Percentiles rank a stretch among this genome's conserved stretches.
Evolutionary conservation across 2,797 vertebrate species (phyloP).

Genomic region (Stomatorhinus walkeri): DNA sequence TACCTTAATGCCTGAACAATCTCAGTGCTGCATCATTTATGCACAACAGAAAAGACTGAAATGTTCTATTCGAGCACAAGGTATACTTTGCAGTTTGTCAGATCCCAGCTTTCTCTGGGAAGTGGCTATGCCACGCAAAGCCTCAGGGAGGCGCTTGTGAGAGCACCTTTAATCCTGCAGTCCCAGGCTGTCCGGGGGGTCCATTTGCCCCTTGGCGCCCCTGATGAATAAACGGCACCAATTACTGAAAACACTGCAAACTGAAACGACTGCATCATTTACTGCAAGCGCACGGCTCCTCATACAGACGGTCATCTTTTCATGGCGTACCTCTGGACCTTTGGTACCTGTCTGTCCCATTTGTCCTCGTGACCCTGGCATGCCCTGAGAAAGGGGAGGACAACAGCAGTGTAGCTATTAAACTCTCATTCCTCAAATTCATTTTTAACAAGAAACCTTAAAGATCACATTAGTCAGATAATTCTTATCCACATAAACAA

Average conservation of each 20-base stretch:
- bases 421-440: background rate
- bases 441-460: background rate
- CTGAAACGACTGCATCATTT: background rate
- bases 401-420: background rate
- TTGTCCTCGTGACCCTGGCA: slow-evolving; percentile 49
- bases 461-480: background rate
- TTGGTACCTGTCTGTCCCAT: slow-evolving; percentile 51
- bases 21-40: background rate
- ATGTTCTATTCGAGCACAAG: background rate
- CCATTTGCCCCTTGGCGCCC: slow-evolving; percentile 61
- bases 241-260: background rate
- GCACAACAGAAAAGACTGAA: background rate
- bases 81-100: background rate
- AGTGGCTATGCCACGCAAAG: background rate
- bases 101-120: background rate
- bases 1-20: background rate
- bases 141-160: background rate
- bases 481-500: background rate
- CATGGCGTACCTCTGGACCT: slow-evolving; percentile 57
- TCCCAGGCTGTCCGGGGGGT: slow-evolving; percentile 54
- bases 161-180: slow-evolving; percentile 62
- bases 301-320: background rate
- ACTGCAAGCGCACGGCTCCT: background rate
- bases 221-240: slow-evolving; percentile 39
- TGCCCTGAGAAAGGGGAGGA: slow-evolving; percentile 52